Conservation (phyloP, 2,113 vertebrate genomes). For the Loxodonta africana region DNA sequence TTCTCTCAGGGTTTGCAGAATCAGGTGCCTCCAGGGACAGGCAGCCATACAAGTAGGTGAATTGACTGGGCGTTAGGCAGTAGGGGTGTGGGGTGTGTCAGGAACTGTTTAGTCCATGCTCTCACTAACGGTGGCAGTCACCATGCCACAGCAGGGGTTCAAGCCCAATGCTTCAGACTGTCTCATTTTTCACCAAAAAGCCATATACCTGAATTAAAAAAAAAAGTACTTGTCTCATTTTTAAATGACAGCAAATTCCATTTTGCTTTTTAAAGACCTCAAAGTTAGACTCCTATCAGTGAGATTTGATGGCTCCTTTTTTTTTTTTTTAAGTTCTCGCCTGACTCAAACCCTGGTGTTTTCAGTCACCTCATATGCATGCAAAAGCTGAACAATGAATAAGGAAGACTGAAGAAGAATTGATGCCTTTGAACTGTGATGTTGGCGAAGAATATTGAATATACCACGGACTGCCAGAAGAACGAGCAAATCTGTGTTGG, state of each 20-base stretch:
- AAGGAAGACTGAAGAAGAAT: too few species aligned
- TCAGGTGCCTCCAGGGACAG: background rate
- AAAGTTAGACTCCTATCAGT: background rate
- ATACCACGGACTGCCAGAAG: too few species aligned
- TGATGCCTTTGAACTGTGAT: too few species aligned
- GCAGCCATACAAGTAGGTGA: fast-evolving
- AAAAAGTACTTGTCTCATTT: background rate
- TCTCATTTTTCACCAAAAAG: background rate
- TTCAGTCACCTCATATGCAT: too few species aligned
- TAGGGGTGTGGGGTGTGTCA: background rate
- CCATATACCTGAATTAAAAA: background rate
- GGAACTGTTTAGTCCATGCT: background rate
- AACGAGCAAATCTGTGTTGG: too few species aligned
- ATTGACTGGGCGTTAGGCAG: background rate
- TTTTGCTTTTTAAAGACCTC: background rate
- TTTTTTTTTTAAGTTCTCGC: too few species aligned
- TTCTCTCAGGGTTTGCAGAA: background rate
- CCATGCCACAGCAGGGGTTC: background rate
- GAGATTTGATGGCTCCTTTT: too few species aligned
- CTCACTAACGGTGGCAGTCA: background rate
- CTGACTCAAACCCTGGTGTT: too few species aligned
- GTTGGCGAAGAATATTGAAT: too few species aligned
- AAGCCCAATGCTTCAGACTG: background rate
- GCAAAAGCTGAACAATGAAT: too few species aligned
- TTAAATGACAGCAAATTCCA: background rate